phyloP scores from a whole-genome alignment of 2,113 vertebrate species.

The Eubucco bourcierii region DNA sequence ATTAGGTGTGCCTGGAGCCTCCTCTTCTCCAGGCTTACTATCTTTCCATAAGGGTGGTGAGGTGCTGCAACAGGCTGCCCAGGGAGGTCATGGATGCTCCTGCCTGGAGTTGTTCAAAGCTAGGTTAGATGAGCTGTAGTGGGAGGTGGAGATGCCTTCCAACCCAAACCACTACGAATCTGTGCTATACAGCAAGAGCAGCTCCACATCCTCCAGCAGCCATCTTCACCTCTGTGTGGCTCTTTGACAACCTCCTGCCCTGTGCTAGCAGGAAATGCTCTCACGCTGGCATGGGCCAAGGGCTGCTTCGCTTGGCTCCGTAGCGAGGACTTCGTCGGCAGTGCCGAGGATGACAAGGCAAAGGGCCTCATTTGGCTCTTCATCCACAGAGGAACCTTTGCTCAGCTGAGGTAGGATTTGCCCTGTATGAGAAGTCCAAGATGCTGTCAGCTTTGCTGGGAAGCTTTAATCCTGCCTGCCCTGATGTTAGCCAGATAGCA shows the following conservation, averaged over 20 bases:
- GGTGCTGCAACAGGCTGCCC: no score
- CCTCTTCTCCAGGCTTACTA: no score
- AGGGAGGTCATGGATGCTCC: no score
- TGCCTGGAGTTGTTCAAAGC: no score
- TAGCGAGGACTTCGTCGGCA: constrained; percentile 18
- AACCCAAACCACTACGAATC: no score
- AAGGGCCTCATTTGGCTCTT: neutral
- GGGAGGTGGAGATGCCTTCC: no score
- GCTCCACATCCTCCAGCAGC: neutral
- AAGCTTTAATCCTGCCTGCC: neutral
- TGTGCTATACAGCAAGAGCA: neutral
- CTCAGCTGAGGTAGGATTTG: constrained; percentile 25
- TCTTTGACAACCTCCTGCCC: neutral
- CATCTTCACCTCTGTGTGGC: neutral
- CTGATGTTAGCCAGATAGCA: neutral
- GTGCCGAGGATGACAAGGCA: neutral
- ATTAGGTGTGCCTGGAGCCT: no score
- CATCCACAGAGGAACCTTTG: neutral
- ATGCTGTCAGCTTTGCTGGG: constrained; percentile 20
- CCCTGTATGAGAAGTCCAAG: constrained; percentile 45
- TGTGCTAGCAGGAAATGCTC: neutral
- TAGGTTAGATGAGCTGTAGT: no score
- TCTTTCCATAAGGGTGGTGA: no score
- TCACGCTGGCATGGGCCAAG: neutral
- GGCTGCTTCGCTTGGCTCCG: neutral